phyloP scores from a whole-genome alignment of 1,140 invertebrate genomes.

The Anagrus nilaparvatae region DNA sequence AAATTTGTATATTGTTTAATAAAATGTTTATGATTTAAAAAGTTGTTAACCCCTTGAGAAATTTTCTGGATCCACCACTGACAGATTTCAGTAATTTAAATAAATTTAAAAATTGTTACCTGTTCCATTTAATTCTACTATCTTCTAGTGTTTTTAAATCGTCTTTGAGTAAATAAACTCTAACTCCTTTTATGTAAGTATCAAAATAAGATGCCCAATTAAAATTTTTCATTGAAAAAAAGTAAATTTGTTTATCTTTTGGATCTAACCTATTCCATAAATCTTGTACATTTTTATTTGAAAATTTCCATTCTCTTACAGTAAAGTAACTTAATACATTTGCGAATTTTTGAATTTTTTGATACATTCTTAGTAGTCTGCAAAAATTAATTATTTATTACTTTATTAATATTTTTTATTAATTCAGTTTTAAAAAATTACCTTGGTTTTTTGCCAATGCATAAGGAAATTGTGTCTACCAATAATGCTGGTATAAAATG shows the following conservation, averaged over 20 bases:
- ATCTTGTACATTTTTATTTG: slow-evolving; percentile 49
- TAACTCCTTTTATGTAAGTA: slow-evolving; percentile 53
- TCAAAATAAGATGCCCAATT: slow-evolving; percentile 59
- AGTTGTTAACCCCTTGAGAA: no score
- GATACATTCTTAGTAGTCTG: slow-evolving; percentile 59
- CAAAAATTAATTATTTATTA: slow-evolving; percentile 13
- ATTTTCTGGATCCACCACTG: neutral
- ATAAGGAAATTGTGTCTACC: slow-evolving; percentile 42
- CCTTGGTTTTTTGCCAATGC: slow-evolving; percentile 50
- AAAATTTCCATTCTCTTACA: slow-evolving; percentile 59
- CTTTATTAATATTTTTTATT: no score
- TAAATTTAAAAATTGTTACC: slow-evolving; percentile 33
- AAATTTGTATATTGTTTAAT: no score
- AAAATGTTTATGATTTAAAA: no score
- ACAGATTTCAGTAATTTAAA: neutral
- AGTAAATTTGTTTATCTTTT: slow-evolving; percentile 53
- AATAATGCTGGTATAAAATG: slow-evolving; percentile 52
- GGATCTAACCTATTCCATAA: slow-evolving; percentile 47
- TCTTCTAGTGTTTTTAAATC: slow-evolving; percentile 50
- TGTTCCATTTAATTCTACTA: slow-evolving; percentile 47
- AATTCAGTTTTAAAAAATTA: slow-evolving; percentile 21
- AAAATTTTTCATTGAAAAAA: slow-evolving; percentile 55
- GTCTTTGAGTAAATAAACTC: slow-evolving; percentile 63
- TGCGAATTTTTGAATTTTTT: slow-evolving; percentile 64
- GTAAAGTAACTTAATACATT: slow-evolving; percentile 63